Evolutionary conservation across 2,113 vertebrate species (phyloP).

Genomic region (Mellivora capensis): DNA sequence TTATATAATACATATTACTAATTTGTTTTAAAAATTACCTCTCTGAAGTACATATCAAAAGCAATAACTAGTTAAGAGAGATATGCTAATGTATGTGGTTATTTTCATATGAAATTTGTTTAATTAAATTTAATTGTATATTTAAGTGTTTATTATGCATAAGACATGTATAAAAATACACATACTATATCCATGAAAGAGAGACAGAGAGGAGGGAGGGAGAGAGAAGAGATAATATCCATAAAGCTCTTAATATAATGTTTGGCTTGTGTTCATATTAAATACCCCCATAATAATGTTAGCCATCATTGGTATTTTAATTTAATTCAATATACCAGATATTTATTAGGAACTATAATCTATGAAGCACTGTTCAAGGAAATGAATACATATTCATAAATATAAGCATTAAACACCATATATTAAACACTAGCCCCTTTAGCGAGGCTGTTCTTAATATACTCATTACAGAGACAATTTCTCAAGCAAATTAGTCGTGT

Average conservation of each 20-base stretch:
- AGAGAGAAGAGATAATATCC: neutral
- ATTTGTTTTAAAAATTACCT: conserved; percentile 38
- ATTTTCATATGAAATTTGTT: neutral
- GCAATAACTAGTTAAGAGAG: neutral
- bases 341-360: neutral
- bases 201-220: neutral
- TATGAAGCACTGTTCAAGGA: conserved; percentile 40
- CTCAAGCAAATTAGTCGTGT: conserved; percentile 66
- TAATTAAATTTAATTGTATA: conserved; percentile 21
- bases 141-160: neutral
- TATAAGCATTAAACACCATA: neutral
- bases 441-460: conserved; percentile 17
- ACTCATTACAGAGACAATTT: conserved; percentile 73
- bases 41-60: neutral
- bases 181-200: neutral
- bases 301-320: conserved; percentile 28
- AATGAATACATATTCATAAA: conserved; percentile 11
- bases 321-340: neutral
- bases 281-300: neutral
- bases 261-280: neutral
- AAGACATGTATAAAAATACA: neutral
- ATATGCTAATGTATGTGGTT: neutral
- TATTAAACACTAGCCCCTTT: conserved; percentile 25
- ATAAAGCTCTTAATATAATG: conserved; percentile 20
- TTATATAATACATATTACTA: neutral